A percentile compares a stretch with the other conserved stretches of the same genome.
Conservation (phyloP, 2,797 vertebrate genomes). For the Periparus ater region DNA sequence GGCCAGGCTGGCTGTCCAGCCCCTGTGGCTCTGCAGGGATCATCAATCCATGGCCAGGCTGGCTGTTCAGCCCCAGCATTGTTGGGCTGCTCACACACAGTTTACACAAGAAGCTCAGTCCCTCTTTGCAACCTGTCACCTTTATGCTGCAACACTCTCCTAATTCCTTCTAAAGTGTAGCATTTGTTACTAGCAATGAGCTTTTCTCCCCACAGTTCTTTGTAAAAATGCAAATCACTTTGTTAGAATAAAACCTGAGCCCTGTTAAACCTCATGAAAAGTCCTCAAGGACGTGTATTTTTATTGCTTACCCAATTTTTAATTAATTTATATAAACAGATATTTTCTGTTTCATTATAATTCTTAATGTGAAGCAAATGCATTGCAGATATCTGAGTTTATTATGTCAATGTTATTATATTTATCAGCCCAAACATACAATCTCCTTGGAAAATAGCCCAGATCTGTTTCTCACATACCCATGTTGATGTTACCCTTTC, state of each 20-base stretch:
- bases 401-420: slow-evolving; percentile 1
- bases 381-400: neutral
- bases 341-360: neutral
- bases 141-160: neutral
- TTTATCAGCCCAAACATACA: slow-evolving; percentile 10
- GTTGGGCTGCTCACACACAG: rapidly evolving
- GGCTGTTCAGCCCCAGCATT: neutral
- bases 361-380: neutral
- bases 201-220: neutral
- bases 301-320: neutral
- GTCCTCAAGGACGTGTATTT: neutral
- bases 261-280: neutral
- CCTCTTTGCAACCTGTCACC: neutral
- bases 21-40: neutral
- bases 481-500: neutral
- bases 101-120: neutral
- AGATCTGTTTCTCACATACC: neutral
- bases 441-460: neutral
- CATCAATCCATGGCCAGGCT: neutral
- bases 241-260: neutral
- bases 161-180: neutral
- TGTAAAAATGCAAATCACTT: neutral
- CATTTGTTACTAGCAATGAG: rapidly evolving
- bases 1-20: neutral
- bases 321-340: neutral